These are phyloP conservation scores for Hirudinaria manillensis DNA, from an alignment of 2,888 invertebrate genomes.

Conservation along the genomic window DNA sequence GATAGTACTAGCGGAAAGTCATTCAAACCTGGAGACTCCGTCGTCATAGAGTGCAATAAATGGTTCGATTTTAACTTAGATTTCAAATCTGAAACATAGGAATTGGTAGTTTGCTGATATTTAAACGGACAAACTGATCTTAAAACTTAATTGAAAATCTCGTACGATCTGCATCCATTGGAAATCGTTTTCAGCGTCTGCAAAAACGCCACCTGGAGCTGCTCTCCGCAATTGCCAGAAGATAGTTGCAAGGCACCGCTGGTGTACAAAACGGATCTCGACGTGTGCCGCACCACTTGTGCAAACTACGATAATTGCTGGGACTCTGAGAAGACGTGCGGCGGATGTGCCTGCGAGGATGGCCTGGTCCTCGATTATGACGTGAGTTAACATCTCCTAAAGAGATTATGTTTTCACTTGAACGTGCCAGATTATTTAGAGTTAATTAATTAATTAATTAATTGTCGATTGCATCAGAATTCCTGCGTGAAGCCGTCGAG, in stretches of 20 bases:
- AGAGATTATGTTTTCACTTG: background rate
- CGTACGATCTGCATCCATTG: background rate
- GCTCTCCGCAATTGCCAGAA: background rate
- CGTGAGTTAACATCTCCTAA: background rate
- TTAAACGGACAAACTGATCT: no score
- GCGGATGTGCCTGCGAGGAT: slow-evolving; percentile 20
- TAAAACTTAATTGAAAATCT: background rate
- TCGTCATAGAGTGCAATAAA: slow-evolving; percentile 22
- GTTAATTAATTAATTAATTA: no score
- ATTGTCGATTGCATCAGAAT: background rate
- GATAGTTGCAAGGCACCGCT: background rate
- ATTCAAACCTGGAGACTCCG: background rate
- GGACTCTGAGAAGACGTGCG: slow-evolving; percentile 14
- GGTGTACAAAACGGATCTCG: background rate
- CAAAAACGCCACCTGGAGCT: slow-evolving; percentile 6
- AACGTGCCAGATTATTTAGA: no score
- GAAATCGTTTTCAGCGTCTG: background rate
- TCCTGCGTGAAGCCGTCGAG: slow-evolving; percentile 18
- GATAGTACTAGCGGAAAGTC: slow-evolving; percentile 23
- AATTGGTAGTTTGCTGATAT: background rate
- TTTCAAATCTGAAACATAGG: background rate
- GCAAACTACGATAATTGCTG: slow-evolving; percentile 18
- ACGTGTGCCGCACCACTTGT: slow-evolving; percentile 21
- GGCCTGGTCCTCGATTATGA: slow-evolving; percentile 12
- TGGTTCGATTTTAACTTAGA: slow-evolving; percentile 17